phyloP scores from a whole-genome alignment of 2,797 vertebrate species.

The Onychomys torridus region DNA sequence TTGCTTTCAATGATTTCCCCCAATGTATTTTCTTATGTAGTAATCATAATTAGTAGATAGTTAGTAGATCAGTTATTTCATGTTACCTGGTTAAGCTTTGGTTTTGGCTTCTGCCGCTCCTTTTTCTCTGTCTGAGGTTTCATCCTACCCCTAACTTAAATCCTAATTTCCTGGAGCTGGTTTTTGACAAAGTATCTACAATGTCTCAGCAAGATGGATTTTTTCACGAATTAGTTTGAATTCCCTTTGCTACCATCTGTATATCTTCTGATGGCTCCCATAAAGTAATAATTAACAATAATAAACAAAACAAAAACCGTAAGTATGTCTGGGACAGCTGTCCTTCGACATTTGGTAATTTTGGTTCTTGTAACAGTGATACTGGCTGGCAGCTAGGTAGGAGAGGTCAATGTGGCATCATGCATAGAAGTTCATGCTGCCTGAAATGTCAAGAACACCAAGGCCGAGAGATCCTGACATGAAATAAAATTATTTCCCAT shows the following conservation, averaged over 20 bases:
- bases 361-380: background rate
- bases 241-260: background rate
- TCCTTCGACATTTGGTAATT: background rate
- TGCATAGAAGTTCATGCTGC: no score
- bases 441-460: background rate
- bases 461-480: background rate
- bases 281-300: background rate
- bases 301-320: background rate
- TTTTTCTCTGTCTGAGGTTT: background rate
- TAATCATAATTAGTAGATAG: no score
- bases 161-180: background rate
- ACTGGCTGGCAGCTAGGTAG: background rate
- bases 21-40: constrained; percentile 12
- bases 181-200: background rate
- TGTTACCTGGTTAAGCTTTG: background rate
- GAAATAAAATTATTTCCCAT: background rate
- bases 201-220: background rate
- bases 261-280: background rate
- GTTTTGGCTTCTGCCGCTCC: background rate
- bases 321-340: background rate
- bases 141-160: background rate
- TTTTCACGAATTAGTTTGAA: constrained; percentile 1
- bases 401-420: background rate
- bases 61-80: background rate
- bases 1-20: background rate